These are phyloP conservation scores for Bedellia somnulentella DNA, from an alignment of 2,888 invertebrate genomes.

Conservation along the genomic window DNA sequence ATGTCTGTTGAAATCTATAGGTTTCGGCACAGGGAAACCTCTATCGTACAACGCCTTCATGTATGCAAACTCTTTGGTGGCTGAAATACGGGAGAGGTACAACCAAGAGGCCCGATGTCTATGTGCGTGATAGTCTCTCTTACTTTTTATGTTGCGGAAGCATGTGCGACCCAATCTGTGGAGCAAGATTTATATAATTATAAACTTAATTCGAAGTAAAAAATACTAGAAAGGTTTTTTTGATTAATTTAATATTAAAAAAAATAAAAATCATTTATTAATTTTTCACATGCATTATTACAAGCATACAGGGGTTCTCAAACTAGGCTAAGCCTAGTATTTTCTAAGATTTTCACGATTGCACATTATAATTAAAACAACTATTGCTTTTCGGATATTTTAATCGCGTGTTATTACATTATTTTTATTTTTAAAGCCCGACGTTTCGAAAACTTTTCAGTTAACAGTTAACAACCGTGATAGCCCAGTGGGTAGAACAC, in stretches of 20 bases:
- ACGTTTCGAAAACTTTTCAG: no score
- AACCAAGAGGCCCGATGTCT: conserved; percentile 92
- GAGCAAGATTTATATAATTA: neutral
- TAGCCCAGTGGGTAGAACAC: no score
- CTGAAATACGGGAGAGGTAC: conserved; percentile 93
- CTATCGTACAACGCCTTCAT: conserved; percentile 91
- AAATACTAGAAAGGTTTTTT: neutral
- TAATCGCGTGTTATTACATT: no score
- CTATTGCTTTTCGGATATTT: no score
- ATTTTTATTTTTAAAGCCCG: no score
- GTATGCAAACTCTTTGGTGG: conserved; percentile 96
- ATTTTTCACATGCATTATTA: no score
- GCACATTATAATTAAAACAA: no score
- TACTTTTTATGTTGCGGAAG: conserved; percentile 92
- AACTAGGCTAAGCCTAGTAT: no score
- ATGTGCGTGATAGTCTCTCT: conserved; percentile 95
- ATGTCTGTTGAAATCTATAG: conserved; percentile 92
- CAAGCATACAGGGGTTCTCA: no score
- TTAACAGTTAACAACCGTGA: no score
- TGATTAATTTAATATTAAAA: neutral
- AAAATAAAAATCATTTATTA: neutral
- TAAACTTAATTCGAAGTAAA: no score
- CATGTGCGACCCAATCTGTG: conserved; percentile 89
- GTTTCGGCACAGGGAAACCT: conserved; percentile 93
- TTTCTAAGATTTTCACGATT: no score